A percentile compares a stretch with the other conserved stretches of the same genome.
Evolutionary conservation across 1,140 invertebrate genomes (phyloP).

Genomic region (Habropoda laboriosa): DNA sequence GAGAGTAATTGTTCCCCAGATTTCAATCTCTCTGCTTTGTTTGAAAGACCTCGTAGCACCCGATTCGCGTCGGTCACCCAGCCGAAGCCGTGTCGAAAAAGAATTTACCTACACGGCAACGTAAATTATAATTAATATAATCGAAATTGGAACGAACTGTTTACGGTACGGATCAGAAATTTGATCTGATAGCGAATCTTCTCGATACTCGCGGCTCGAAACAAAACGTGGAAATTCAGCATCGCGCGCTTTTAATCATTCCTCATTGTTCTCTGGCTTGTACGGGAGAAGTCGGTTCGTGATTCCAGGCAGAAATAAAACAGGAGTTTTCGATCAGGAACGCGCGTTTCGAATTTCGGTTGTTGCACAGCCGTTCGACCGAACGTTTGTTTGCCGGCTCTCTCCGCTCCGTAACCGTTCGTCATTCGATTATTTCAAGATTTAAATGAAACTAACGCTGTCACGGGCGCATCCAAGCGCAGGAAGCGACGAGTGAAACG

Average conservation of each 20-base stretch:
- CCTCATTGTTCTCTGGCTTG: background rate
- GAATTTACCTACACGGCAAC: no score
- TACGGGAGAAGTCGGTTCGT: background rate
- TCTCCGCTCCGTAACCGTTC: background rate
- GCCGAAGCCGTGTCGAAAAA: fast-evolving
- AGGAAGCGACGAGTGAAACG: background rate
- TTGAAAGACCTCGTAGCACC: no score
- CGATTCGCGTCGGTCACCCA: background rate
- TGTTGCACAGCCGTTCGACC: background rate
- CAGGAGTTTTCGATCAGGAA: slow-evolving; percentile 10
- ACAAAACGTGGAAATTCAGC: background rate
- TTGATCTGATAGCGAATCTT: background rate
- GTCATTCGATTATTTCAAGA: slow-evolving; percentile 51
- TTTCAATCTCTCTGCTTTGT: background rate
- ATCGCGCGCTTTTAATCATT: background rate
- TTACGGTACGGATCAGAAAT: background rate
- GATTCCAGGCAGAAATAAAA: background rate
- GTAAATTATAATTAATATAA: background rate
- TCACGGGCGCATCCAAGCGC: background rate
- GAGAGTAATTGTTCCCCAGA: background rate
- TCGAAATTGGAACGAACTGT: background rate
- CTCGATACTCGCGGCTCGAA: background rate
- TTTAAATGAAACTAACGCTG: slow-evolving; percentile 51
- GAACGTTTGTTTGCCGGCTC: slow-evolving; percentile 21
- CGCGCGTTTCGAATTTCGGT: slow-evolving; percentile 26